Evolutionary conservation across 2,888 invertebrate species (phyloP).

Genomic region (Automeris io): DNA sequence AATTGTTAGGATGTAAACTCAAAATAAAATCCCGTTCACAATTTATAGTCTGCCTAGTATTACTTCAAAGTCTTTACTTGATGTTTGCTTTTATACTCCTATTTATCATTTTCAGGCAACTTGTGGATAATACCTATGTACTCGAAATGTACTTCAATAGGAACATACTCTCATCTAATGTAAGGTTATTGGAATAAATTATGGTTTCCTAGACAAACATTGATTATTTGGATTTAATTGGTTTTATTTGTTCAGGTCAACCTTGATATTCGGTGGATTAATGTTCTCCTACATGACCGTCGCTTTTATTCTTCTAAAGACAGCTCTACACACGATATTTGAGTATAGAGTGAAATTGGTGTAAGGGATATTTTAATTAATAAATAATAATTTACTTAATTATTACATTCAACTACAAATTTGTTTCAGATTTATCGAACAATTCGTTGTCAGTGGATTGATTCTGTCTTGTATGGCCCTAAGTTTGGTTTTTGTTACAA

Average conservation of each 20-base stretch:
- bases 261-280: slow-evolving; percentile 51
- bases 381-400: not conserved
- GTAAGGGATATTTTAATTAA: slow-evolving; percentile 34
- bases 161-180: slow-evolving; percentile 50
- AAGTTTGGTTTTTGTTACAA: slow-evolving; percentile 46
- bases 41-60: too few species aligned
- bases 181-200: slow-evolving; percentile 30
- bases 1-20: too few species aligned
- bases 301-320: slow-evolving; percentile 49
- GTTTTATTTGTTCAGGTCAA: slow-evolving; percentile 32
- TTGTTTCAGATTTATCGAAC: slow-evolving; percentile 49
- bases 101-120: slow-evolving; percentile 49
- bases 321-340: slow-evolving; percentile 59
- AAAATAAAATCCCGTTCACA: too few species aligned
- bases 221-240: not conserved
- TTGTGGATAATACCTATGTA: slow-evolving; percentile 65
- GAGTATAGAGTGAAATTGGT: slow-evolving; percentile 63
- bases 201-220: not conserved
- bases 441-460: slow-evolving; percentile 40
- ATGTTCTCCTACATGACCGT: slow-evolving; percentile 50
- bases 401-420: not conserved
- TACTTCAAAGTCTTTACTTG: too few species aligned
- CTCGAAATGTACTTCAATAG: slow-evolving; percentile 50
- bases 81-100: too few species aligned
- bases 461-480: slow-evolving; percentile 44